Evolutionary conservation across 2,888 invertebrate species (phyloP), one percentile per base, ranked within the genome.

Genomic region (Drosophila mulleri): DNA sequence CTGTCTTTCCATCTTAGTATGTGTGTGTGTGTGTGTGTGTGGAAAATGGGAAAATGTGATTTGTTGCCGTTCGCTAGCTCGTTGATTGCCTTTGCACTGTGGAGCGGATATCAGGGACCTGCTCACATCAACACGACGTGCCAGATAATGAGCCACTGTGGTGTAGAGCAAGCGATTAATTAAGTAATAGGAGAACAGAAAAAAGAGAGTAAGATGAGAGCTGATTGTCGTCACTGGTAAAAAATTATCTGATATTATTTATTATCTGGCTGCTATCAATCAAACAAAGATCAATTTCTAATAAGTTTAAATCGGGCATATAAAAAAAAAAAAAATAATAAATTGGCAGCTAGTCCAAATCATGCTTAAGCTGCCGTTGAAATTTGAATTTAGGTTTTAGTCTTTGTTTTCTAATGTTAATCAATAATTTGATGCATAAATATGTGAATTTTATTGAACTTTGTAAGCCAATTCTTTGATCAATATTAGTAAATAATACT

Each of bases 41-140:
- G 39, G 53, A 54, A 69, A 78, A 78, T 72, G 80, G 67, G 73
- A 76, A 84, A 84, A 88, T 84, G 72, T 74, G 86, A 85, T 86
- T 86, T 80, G 63, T 57, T 59, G 70, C 66, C 45, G 61, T 59
- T 63, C 48, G 20, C 48, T 45, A 50, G 70, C 50, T 60, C 52
- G 41, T 57, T 74, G 62, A 74, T 63, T 67, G 61, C 53, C 50
- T 45, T 47, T 47, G 60, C 60, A 62, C 60, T 41, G 62, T 54
- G 48, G 23, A 45, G 29, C 53, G 32, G 63, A 58, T 64, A 67
- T 64, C 67, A 54, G 48, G 78, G 56, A 68, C 35, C 35, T 52
- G 41, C 2, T 2, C 59, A 18, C 39, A 48, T n/a, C 45, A 11
- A 8, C n/a, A 23, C 18, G 44, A 2, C 52, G 6, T 4, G 2